A percentile compares a stretch with the other conserved stretches of the same genome.
Conservation (phyloP, 2,113 vertebrate species). For the Setophaga kirtlandii region DNA sequence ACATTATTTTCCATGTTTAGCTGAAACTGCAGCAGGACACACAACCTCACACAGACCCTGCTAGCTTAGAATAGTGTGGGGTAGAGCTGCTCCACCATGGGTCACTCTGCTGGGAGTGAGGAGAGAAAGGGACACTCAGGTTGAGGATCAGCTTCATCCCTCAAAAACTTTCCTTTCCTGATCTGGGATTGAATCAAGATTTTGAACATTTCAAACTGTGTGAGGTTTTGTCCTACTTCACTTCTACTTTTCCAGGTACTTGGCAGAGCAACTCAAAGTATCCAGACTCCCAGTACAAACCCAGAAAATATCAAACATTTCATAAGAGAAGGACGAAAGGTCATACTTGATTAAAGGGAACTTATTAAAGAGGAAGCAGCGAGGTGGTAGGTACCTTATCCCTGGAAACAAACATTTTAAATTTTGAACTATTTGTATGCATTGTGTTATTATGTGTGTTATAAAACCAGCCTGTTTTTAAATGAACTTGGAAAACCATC, state of each 20-base stretch:
- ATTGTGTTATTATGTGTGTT: neutral
- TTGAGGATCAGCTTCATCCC: neutral
- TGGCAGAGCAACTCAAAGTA: neutral
- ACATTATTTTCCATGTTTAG: neutral
- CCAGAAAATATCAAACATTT: neutral
- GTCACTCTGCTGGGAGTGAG: neutral
- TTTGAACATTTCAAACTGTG: neutral
- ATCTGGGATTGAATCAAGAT: neutral
- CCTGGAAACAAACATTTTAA: neutral
- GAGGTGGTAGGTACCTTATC: neutral
- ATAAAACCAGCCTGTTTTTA: neutral
- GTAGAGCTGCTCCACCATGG: neutral
- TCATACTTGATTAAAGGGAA: neutral
- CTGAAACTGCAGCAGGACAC: neutral
- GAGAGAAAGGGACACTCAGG: neutral
- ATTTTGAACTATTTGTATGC: neutral
- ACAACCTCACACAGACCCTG: neutral
- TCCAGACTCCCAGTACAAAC: neutral
- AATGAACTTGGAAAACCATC: neutral
- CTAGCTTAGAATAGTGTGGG: neutral
- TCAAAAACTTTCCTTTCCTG: neutral
- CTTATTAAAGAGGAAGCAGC: neutral
- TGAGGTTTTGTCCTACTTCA: neutral
- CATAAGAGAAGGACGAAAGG: neutral
- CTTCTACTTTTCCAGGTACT: neutral